A percentile compares a stretch with the other conserved stretches of the same genome.
These are phyloP conservation scores for Flexamia atlantica DNA, from an alignment of 2,888 invertebrate genomes.

Conservation along the genomic window DNA sequence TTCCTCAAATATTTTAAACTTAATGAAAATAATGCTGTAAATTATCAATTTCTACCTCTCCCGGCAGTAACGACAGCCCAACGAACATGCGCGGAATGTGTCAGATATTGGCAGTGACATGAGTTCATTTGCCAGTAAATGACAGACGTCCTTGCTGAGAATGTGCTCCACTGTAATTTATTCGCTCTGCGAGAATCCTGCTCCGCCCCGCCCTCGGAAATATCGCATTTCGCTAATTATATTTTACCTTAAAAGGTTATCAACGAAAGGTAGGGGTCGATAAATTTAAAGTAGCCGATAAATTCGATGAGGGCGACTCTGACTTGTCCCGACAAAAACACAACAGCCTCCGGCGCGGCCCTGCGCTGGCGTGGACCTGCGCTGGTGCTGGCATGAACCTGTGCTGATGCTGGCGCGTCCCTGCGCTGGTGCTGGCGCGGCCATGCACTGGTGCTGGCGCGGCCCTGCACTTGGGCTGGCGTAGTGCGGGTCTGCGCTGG, in stretches of 20 bases:
- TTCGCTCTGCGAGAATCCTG: constrained; percentile 8
- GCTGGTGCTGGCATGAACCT: too few relatives aligned
- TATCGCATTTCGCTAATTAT: constrained; percentile 43
- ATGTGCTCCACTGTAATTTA: constrained; percentile 8
- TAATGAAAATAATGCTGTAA: too few relatives aligned
- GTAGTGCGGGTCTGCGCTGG: too few relatives aligned
- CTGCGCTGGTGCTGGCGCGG: too few relatives aligned
- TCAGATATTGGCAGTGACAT: constrained; percentile 1
- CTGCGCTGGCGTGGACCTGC: too few relatives aligned
- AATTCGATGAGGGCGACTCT: constrained; percentile 13
- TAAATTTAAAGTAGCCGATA: constrained; percentile 42
- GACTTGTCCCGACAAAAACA: constrained; percentile 23
- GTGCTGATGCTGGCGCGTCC: not conserved
- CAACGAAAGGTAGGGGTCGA: constrained; percentile 4
- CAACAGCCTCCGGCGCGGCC: not conserved
- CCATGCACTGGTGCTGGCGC: too few relatives aligned
- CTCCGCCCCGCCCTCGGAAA: constrained; percentile 8
- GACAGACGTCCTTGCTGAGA: constrained; percentile 19
- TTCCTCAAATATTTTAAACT: too few relatives aligned
- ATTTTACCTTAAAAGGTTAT: constrained; percentile 21
- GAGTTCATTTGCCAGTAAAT: not conserved
- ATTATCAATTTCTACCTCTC: too few relatives aligned
- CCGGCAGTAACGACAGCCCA: too few relatives aligned
- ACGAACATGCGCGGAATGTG: not conserved
- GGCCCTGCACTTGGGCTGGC: too few relatives aligned